Conservation (phyloP, 1,140 invertebrate genomes). For the Amyelois transitella region DNA sequence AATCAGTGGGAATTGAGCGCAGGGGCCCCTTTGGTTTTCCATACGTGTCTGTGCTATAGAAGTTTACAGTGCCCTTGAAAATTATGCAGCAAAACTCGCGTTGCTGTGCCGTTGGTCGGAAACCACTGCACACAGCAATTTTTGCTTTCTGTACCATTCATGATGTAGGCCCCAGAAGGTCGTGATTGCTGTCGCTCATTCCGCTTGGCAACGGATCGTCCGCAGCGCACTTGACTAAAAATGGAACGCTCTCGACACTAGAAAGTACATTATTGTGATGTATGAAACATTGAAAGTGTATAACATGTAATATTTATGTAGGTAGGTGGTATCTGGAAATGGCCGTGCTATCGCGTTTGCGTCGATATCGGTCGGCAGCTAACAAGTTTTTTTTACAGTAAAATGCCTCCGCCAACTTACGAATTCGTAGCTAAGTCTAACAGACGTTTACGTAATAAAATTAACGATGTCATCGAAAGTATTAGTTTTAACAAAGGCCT, state of each 20-base stretch:
- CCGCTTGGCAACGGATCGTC: conserved; percentile 46
- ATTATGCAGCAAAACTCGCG: conserved; percentile 71
- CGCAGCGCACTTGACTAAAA: conserved; percentile 57
- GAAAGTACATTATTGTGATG: conserved; percentile 59
- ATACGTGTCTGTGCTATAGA: conserved; percentile 38
- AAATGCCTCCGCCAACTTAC: conserved; percentile 12
- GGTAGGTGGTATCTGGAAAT: conserved; percentile 29
- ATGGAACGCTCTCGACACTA: conserved; percentile 64
- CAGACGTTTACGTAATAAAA: background rate
- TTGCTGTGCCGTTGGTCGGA: conserved; percentile 33
- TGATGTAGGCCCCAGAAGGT: conserved; percentile 24
- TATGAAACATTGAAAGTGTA: conserved; percentile 52
- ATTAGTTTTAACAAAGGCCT: too few relatives aligned
- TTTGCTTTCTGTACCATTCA: conserved; percentile 45
- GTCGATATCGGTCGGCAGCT: conserved; percentile 1
- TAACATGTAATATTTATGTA: conserved; percentile 24
- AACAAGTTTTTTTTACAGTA: conserved; percentile 3
- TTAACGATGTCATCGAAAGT: background rate
- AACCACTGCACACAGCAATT: conserved; percentile 39
- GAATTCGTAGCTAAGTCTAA: conserved; percentile 1
- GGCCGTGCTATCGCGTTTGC: conserved; percentile 21
- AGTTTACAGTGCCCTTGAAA: conserved; percentile 70
- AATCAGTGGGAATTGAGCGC: conserved; percentile 32
- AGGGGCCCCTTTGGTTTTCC: conserved; percentile 27
- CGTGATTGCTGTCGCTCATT: conserved; percentile 26